These are phyloP conservation scores for Drosophila anomelani DNA, from an alignment of 2,888 invertebrate species.

Conservation along the genomic window DNA sequence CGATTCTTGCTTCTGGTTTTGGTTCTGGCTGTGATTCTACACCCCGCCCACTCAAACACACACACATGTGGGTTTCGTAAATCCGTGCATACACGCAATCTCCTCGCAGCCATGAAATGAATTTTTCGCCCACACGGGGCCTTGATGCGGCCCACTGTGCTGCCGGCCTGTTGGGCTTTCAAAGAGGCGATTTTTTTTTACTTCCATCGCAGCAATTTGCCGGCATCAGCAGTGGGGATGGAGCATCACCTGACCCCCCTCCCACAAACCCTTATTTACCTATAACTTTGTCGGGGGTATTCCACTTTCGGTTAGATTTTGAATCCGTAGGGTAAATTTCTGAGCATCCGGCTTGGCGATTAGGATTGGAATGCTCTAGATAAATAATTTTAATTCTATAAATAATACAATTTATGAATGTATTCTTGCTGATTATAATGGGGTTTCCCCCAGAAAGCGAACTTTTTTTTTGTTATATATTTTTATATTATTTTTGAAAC, in stretches of 20 bases:
- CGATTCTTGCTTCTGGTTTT: constrained; percentile 5
- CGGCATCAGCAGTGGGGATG: constrained; percentile 8
- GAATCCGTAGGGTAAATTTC: neutral
- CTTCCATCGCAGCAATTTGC: constrained; percentile 1
- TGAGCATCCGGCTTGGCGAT: neutral
- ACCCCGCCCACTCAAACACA: constrained; percentile 4
- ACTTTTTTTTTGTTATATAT: neutral
- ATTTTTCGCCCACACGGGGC: constrained; percentile 33
- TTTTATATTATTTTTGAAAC: neutral
- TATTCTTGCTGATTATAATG: neutral
- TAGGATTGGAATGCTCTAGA: neutral
- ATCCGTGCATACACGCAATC: constrained; percentile 19
- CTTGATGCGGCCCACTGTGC: constrained; percentile 53
- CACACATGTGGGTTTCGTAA: constrained; percentile 36
- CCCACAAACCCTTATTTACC: neutral
- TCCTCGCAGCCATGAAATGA: constrained; percentile 11
- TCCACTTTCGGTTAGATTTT: neutral
- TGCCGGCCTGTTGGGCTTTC: constrained; percentile 10
- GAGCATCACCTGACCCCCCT: neutral
- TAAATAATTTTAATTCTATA: neutral
- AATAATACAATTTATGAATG: neutral
- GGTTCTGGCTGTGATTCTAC: neutral
- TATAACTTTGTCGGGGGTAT: neutral
- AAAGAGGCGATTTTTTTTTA: constrained; percentile 7
- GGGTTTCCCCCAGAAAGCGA: neutral